These are phyloP conservation scores for Drosophila prostipennis DNA, from an alignment of 2,888 invertebrate species.

Conservation along the genomic window DNA sequence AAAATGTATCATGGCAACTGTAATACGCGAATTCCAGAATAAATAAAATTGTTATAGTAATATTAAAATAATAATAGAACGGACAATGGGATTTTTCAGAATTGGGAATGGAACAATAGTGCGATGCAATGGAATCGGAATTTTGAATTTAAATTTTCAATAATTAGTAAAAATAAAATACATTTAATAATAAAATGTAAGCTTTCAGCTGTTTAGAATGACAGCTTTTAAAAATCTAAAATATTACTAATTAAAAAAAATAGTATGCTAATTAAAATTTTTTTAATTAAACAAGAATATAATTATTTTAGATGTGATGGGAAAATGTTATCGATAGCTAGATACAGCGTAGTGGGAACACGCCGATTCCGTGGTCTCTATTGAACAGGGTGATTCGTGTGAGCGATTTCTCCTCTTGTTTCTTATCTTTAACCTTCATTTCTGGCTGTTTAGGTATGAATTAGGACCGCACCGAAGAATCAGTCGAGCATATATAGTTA, in stretches of 20 bases:
- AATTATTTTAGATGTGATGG: not conserved
- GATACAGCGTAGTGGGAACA: not conserved
- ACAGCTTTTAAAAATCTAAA: not conserved
- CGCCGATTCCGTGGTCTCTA: not conserved
- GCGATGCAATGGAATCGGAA: no score
- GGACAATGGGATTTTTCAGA: no score
- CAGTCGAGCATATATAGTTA: conserved; percentile 32
- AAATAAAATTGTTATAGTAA: conserved; percentile 51
- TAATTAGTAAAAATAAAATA: no score
- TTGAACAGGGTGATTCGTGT: conserved; percentile 3
- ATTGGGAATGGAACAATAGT: not conserved
- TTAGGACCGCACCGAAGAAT: conserved; percentile 20
- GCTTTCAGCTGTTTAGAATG: no score
- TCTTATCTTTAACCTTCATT: conserved; percentile 44
- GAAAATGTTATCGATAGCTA: conserved; percentile 7
- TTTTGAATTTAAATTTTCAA: no score
- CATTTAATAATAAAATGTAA: no score
- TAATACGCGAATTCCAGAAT: conserved; percentile 88
- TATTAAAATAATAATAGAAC: conserved; percentile 5
- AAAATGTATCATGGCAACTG: conserved; percentile 91
- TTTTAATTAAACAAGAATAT: no score
- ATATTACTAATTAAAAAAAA: no score
- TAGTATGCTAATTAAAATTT: no score
- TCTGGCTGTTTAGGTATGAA: conserved; percentile 28
- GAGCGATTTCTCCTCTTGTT: conserved; percentile 7